phyloP scores from a whole-genome alignment of 2,113 vertebrate genomes.

The Thunnus thynnus region DNA sequence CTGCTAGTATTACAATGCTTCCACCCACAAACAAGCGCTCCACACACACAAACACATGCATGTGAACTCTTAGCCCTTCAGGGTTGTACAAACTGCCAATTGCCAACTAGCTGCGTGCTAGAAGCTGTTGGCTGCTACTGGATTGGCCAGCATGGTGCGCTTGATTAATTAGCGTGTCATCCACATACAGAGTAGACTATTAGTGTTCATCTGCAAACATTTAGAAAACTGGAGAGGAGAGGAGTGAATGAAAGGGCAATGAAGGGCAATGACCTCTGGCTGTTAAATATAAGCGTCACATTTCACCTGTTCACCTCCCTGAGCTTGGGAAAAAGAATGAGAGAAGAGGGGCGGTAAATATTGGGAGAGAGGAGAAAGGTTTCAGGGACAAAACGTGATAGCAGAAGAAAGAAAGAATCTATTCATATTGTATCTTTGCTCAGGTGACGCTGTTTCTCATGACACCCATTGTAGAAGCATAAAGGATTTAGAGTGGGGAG shows the following conservation, averaged over 20 bases:
- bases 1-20: constrained; percentile 24
- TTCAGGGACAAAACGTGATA: not conserved
- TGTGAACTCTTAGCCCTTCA: constrained; percentile 53
- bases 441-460: constrained; percentile 18
- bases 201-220: constrained; percentile 80
- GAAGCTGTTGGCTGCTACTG: constrained; percentile 63
- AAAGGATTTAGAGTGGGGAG: not conserved
- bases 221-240: constrained; percentile 67
- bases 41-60: constrained; percentile 42
- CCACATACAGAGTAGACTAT: constrained; percentile 73
- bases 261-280: constrained; percentile 30
- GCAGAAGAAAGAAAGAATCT: not conserved
- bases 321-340: not conserved
- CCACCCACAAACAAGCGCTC: constrained; percentile 23
- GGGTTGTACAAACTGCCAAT: constrained; percentile 65
- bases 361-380: not conserved
- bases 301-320: not conserved
- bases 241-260: constrained; percentile 33
- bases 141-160: constrained; percentile 53
- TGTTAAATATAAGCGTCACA: constrained; percentile 13
- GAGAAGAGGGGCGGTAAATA: not conserved
- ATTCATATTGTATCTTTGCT: not conserved
- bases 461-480: constrained; percentile 24
- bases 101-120: constrained; percentile 60
- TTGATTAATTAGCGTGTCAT: constrained; percentile 82